Conservation (phyloP, 2,797 vertebrate species). For the Typhlichthys subterraneus region DNA sequence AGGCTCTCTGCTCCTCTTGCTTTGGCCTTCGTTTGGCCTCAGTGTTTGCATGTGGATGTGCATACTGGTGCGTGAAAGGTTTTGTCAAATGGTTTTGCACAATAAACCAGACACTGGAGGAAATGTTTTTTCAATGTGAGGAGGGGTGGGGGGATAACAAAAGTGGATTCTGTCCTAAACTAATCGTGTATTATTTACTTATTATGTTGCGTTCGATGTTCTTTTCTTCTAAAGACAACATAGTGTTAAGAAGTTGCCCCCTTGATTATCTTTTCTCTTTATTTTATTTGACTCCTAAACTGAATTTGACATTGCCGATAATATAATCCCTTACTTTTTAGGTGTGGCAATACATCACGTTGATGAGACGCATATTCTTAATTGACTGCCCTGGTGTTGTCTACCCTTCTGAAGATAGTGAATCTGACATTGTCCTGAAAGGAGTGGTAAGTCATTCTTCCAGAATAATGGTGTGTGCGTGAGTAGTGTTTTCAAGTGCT, state of each 20-base stretch:
- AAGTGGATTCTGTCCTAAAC: background rate
- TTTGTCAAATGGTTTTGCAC: slow-evolving; percentile 28
- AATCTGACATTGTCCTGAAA: slow-evolving; percentile 94
- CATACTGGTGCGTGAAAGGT: slow-evolving; percentile 16
- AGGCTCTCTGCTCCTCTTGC: background rate
- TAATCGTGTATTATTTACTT: too few species aligned
- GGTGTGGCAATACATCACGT: slow-evolving; percentile 99
- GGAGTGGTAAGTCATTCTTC: slow-evolving; percentile 86
- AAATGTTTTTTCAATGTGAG: slow-evolving; percentile 35
- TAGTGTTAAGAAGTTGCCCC: background rate
- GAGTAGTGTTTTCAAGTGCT: background rate
- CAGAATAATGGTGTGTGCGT: background rate
- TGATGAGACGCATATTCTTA: slow-evolving; percentile 96
- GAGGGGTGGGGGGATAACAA: background rate
- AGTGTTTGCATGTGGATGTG: slow-evolving; percentile 1
- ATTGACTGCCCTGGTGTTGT: slow-evolving; percentile 98
- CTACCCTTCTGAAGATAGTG: slow-evolving; percentile 95
- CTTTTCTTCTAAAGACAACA: background rate
- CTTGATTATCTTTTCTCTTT: background rate
- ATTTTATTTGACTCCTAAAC: background rate
- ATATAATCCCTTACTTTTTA: slow-evolving; percentile 42
- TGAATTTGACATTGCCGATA: background rate
- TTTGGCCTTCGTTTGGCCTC: slow-evolving; percentile 4
- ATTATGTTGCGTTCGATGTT: too few species aligned
- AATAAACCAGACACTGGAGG: slow-evolving; percentile 36